A percentile compares a stretch with the other conserved stretches of the same genome.
phyloP scores from a whole-genome alignment of 2,113 vertebrate genomes.

The Aleadryas rufinucha region DNA sequence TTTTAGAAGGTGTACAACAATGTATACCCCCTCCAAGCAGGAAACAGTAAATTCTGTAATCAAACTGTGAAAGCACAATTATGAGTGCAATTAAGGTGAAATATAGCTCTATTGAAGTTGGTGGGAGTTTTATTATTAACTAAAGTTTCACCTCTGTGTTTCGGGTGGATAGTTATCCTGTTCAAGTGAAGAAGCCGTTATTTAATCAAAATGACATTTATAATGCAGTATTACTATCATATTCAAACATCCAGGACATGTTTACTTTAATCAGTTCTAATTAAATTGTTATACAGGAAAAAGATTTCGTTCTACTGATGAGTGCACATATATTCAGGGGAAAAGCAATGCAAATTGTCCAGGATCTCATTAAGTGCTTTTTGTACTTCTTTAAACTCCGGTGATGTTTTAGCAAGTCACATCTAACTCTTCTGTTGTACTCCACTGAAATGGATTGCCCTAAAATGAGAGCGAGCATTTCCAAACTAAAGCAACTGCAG shows the following conservation, averaged over 20 bases:
- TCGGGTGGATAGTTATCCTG: not conserved
- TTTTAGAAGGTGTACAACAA: not conserved
- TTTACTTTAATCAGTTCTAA: slow-evolving; percentile 27
- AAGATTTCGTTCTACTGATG: not conserved
- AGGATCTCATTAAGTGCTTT: not conserved
- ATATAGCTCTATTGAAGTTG: slow-evolving; percentile 41
- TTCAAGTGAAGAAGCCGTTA: slow-evolving; percentile 25
- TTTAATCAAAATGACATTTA: slow-evolving; percentile 1
- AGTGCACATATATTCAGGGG: not conserved
- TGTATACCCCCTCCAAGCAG: not conserved
- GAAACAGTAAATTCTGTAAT: slow-evolving; percentile 15
- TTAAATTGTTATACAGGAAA: slow-evolving; percentile 12
- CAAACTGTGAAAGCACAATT: not conserved
- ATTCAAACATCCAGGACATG: not conserved
- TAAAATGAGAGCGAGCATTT: not conserved
- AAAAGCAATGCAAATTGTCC: not conserved
- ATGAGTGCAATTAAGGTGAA: slow-evolving; percentile 34
- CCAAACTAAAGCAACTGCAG: not conserved
- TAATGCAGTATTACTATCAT: not conserved
- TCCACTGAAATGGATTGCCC: not conserved
- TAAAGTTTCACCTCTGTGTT: slow-evolving; percentile 4
- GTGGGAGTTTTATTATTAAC: slow-evolving; percentile 42
- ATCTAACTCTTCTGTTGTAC: not conserved
- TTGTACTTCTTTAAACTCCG: not conserved
- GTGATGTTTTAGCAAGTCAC: not conserved